A percentile compares a stretch with the other conserved stretches of the same genome.
Evolutionary conservation across 1,140 invertebrate genomes (phyloP).

Genomic region (fruit fly (Drosophila melanogaster)): Release_6_plus_ISO1_MT NC_004354.4:2456501-2457000

Average conservation of each 20-base stretch:
- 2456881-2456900: neutral
- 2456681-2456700: constrained; percentile 48
- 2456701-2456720: constrained; percentile 2
- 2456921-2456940: neutral
- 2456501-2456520: neutral
- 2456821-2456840: constrained; percentile 70
- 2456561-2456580: constrained; percentile 51
- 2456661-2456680: constrained; percentile 5
- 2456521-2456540: constrained; percentile 18
- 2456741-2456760: constrained; percentile 78
- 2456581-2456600: constrained; percentile 43
- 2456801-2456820: constrained; percentile 71
- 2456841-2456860: constrained; percentile 5
- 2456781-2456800: constrained; percentile 76
- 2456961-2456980: too few relatives aligned
- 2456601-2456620: constrained; percentile 17
- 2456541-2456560: constrained; percentile 33
- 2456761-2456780: constrained; percentile 82
- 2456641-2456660: neutral
- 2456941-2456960: neutral
- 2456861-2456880: constrained; percentile 10
- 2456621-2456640: neutral
- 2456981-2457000: too few relatives aligned
- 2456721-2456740: constrained; percentile 52
- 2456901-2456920: neutral